phyloP scores from a whole-genome alignment of 2,113 vertebrate species.

The Gallinago paraguaiae region DNA sequence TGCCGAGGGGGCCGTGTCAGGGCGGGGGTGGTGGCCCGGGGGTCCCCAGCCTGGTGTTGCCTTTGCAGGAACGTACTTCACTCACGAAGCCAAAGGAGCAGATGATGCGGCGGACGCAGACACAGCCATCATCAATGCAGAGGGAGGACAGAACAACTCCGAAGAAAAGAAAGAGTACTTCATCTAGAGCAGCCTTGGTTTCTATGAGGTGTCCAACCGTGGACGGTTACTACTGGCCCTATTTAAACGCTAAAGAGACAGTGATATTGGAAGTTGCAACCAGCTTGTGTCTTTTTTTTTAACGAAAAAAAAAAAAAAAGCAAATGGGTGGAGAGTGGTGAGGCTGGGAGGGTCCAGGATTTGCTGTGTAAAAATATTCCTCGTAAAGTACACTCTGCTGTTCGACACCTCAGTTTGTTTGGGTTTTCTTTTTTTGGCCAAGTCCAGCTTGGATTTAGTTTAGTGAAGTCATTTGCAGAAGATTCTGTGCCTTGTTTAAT shows the following conservation, averaged over 20 bases:
- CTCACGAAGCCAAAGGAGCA: conserved; percentile 99
- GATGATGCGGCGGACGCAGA: conserved; percentile 97
- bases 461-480: conserved; percentile 92
- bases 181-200: conserved; percentile 89
- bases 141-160: conserved; percentile 97
- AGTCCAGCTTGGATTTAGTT: conserved; percentile 89
- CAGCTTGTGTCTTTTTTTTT: conserved; percentile 70
- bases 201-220: conserved; percentile 77
- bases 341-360: conserved; percentile 81
- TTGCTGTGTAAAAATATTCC: conserved; percentile 83
- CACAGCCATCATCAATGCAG: conserved; percentile 99
- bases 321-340: conserved; percentile 70
- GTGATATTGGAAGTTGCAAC: conserved; percentile 74
- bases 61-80: conserved; percentile 96
- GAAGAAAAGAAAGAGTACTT: conserved; percentile 99
- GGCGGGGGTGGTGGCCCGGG: background rate
- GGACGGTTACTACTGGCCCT: conserved; percentile 76
- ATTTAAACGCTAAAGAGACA: conserved; percentile 79
- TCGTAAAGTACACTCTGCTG: conserved; percentile 89
- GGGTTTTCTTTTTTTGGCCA: conserved; percentile 76
- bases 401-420: conserved; percentile 84
- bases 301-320: conserved; percentile 13
- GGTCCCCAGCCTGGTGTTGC: background rate
- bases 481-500: conserved; percentile 99
- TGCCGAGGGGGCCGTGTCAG: rapidly evolving